Evolutionary conservation across 2,888 invertebrate species (phyloP).

Genomic region (Colletes collaris): DNA sequence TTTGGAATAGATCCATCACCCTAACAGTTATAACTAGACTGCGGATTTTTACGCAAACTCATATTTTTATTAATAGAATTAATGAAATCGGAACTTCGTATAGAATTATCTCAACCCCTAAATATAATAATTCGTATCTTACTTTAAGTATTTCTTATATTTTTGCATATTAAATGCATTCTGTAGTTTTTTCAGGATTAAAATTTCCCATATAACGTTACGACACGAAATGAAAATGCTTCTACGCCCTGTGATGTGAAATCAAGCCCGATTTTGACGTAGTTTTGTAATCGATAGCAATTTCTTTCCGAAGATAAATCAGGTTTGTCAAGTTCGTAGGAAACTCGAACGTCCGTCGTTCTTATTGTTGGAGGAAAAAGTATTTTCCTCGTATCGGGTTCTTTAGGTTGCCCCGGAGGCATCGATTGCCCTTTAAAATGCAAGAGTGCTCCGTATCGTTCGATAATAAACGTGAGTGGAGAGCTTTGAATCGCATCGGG

Average conservation of each 20-base stretch:
- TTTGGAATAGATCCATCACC: too few relatives aligned
- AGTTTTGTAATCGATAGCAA: conserved; percentile 3
- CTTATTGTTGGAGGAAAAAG: neutral
- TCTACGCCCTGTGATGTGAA: neutral
- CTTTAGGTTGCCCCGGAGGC: conserved; percentile 7
- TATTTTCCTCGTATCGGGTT: conserved; percentile 10
- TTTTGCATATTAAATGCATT: too few relatives aligned
- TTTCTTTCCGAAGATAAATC: neutral
- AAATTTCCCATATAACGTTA: too few relatives aligned
- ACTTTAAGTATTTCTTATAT: too few relatives aligned
- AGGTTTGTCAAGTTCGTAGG: conserved; percentile 3
- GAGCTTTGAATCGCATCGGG: conserved; percentile 39
- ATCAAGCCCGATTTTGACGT: neutral
- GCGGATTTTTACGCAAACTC: too few relatives aligned
- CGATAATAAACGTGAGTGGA: conserved; percentile 50
- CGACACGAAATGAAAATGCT: too few relatives aligned
- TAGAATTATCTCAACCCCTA: too few relatives aligned
- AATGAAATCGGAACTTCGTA: too few relatives aligned
- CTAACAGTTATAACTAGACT: too few relatives aligned
- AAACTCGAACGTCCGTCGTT: neutral
- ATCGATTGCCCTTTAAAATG: conserved; percentile 54
- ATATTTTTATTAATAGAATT: too few relatives aligned
- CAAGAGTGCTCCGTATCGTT: conserved; percentile 34
- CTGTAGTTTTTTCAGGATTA: too few relatives aligned
- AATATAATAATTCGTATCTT: too few relatives aligned